Conservation (phyloP, 2,888 invertebrate species). For the Zelleria hepariella region DNA sequence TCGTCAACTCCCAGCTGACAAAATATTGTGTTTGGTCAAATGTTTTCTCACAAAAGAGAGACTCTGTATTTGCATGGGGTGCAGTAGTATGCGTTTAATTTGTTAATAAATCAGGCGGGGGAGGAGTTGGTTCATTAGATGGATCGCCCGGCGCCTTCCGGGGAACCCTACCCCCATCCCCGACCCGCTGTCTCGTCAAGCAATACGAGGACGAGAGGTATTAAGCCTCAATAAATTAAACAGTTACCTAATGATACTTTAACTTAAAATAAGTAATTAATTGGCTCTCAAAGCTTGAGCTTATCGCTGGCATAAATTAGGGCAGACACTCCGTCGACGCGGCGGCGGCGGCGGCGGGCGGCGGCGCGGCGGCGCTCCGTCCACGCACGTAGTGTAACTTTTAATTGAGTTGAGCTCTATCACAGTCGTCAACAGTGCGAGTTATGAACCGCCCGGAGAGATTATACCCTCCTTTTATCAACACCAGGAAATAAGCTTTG, state of each 20-base stretch:
- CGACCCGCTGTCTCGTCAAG: background rate
- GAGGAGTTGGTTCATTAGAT: conserved; percentile 65
- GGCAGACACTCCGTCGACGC: conserved; percentile 43
- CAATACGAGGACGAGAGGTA: background rate
- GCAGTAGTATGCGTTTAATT: conserved; percentile 70
- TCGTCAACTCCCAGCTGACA: background rate
- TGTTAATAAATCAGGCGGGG: conserved; percentile 70
- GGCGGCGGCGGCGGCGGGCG: background rate
- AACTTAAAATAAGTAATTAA: conserved; percentile 64
- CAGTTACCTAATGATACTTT: conserved; percentile 18
- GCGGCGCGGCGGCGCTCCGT: conserved; percentile 36
- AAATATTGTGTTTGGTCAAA: background rate
- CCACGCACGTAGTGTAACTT: conserved; percentile 71
- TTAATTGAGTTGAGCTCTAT: conserved; percentile 70
- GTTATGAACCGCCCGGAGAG: conserved; percentile 48
- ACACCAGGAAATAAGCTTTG: conserved; percentile 10
- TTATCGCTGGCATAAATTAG: conserved; percentile 67
- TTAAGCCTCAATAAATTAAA: background rate
- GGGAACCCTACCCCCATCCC: conserved; percentile 24
- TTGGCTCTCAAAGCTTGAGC: conserved; percentile 62
- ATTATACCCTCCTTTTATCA: conserved; percentile 29
- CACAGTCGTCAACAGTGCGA: conserved; percentile 58
- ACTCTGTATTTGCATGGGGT: conserved; percentile 32
- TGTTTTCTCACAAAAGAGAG: background rate
- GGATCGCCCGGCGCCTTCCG: conserved; percentile 65